Evolutionary conservation across 1,140 invertebrate genomes (phyloP), one percentile per base, ranked within the genome.

Genomic region (Drosophila kanapiae): DNA sequence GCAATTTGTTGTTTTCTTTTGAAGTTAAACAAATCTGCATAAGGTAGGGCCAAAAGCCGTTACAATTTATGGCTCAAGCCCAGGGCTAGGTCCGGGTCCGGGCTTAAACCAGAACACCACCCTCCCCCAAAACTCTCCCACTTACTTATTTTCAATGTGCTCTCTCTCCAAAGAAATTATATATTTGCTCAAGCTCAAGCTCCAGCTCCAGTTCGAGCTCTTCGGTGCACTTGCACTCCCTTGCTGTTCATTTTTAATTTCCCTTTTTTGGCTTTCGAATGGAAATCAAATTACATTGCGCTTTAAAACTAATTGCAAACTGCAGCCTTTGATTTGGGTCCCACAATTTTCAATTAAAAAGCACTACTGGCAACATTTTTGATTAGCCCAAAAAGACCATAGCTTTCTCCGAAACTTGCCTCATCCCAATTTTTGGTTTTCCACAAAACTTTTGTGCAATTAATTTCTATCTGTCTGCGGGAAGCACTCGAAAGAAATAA

Each of bases 11-110:
- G 78, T 70, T 68, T 56, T 80, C 77, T 84, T 87, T 88, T 88
- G 85, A 84, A 84, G 81, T 90, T 80, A 78, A 78, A 90, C 78
- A 88, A 88, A 88, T 88, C 84, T 90, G 84, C 84, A 88, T 88
- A 88, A 88, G 85, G 80, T 88, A 71, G 56, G 64, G 65, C 64
- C 68, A 64, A 84, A 83, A 88, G 80, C 84, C 78, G 64, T 78
- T 75, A 78, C 68, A 88, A 90, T 88, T 88, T 87, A 87, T 87
- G 80, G 79, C 77, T 78, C 69, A 54, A 59, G 51, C 65, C 69
- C 47, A 45, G 40, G 80, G 38, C 68, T 60, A 37, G 16, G 45
- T 64, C 47, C 40, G 31, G 35, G 10, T 10, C 35, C n/a, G 42
- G 47, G 13, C 29, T 47, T 40, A 35, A 62, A 54, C 31, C 42